Base-by-base conservation (phyloP, 2,797 vertebrate species). In the Urocyon cinereoargenteus region DNA sequence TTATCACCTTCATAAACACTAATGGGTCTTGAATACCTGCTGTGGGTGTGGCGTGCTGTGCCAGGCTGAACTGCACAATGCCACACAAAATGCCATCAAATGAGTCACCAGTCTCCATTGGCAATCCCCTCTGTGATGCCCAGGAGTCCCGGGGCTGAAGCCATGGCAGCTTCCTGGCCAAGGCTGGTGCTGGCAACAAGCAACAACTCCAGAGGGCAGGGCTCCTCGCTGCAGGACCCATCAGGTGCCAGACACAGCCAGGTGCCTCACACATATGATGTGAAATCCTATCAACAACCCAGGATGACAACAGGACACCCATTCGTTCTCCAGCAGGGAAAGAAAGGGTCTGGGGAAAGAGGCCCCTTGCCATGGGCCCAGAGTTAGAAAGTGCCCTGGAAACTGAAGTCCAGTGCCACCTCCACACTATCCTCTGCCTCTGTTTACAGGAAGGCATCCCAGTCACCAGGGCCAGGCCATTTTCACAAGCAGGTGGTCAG, bases 1-100 rank as follows among this genome's bases (percentile, higher is more conserved):
- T 91, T 22, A n/a, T 13, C 66, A 34, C 90, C 95, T 85, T 90
- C 91, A 36, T 72, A 91, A 87, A 86, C 93, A 89, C 94, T 77
- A 64, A 79, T 59, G 91, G 91, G 36, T 72, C 92, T 2, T 31
- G 86, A 93, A 55, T 49, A 79, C 89, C 94, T 84, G 84, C 84
- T 14, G 83, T 13, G 89, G 86, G 91, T 16, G 61, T n/a, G 90
- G 55, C 5, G 10, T 11, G 55, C 90, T 53, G 40, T 79, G 81
- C 81, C 92, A 28, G 75, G 81, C 81, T 72, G n/a, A 45, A 26
- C 64, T 14, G 12, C 28, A 75, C 73, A 45, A 2, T 1, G 45
- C 85, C 96, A 90, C 93, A 9, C 64, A 34, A 91, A 90, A 91
- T 64, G 90, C 82, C 87, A 53, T 1, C 4, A 0, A 31, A 19